Evolutionary conservation across 2,113 vertebrate species (phyloP), one percentile per base, ranked within the genome.

Genomic region (Xiphophorus maculatus): DNA sequence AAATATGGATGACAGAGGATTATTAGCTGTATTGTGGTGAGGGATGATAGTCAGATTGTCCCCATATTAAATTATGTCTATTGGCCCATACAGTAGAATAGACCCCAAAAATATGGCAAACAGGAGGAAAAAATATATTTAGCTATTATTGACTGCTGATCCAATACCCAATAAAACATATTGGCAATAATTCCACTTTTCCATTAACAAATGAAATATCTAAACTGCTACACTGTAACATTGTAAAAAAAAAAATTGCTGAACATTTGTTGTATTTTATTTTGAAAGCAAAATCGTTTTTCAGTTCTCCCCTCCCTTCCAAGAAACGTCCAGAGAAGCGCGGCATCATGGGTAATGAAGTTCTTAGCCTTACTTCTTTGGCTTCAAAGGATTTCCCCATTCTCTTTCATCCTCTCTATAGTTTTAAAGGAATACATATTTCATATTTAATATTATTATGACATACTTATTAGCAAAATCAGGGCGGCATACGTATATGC

Each of bases 321-420:
- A 25, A 27, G 64, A 67, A 15, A n/a, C 51, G 9, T 25, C 28
- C 11, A n/a, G 27, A 2, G n/a, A 71, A n/a, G 5, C 27, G 62
- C 11, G 1, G 70, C 60, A 79, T 81, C 32, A 32, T 84, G 75
- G 87, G 75, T 68, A 79, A 71, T 84, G 60, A 2, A 32, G 75
- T 81, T 76, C 83, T 73, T 61, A 51, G 5, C 10, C 22, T n/a
- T n/a, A 32, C 48, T 35, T 10, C 44, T 44, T 44, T 54, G 19
- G 22, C 51, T 54, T 25, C 42, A 14, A 4, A 44, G 14, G 15
- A 54, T 54, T 54, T 10, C 51, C 1, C 19, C 19, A 54, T 25
- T 54, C 22, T 54, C 22, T n/a, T 10, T 58, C 17, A 19, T 17
- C 42, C 44, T 48, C 44, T 58, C 25, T 22, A 11, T n/a, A n/a